Conservation (phyloP, 1,140 invertebrate species). For the Heliconius congener region DNA sequence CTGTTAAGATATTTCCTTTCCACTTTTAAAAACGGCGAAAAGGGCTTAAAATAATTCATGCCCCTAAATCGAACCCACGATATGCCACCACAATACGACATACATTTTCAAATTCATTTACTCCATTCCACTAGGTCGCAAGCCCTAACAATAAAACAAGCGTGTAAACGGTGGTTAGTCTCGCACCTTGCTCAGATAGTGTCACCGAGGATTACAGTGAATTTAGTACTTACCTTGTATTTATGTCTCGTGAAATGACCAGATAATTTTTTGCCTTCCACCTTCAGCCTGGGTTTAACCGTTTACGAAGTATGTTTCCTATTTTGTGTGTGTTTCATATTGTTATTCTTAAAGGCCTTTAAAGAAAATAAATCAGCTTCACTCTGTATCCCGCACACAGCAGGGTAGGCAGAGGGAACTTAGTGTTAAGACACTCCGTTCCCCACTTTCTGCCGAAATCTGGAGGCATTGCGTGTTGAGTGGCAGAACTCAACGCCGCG, state of each 20-base stretch:
- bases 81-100: background rate
- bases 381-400: too few relatives aligned
- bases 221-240: slow-evolving; percentile 28
- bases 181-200: slow-evolving; percentile 20
- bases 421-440: too few relatives aligned
- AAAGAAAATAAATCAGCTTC: too few relatives aligned
- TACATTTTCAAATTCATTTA: background rate
- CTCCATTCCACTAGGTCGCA: background rate
- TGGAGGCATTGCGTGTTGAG: too few relatives aligned
- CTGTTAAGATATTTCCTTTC: too few relatives aligned
- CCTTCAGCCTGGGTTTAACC: background rate
- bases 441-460: too few relatives aligned
- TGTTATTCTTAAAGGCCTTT: too few relatives aligned
- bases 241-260: slow-evolving; percentile 16
- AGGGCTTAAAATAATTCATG: too few relatives aligned
- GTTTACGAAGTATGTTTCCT: background rate
- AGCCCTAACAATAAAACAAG: background rate
- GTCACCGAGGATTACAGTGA: slow-evolving; percentile 28
- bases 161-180: slow-evolving; percentile 6
- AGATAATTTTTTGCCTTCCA: slow-evolving; percentile 28
- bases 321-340: background rate
- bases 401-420: too few relatives aligned
- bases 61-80: too few relatives aligned
- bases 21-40: too few relatives aligned
- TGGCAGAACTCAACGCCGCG: too few relatives aligned